Percentiles rank a stretch among this genome's conserved stretches.
These are phyloP conservation scores for Polypedilum vanderplanki DNA, from an alignment of 1,140 invertebrate genomes.

Conservation along the genomic window DNA sequence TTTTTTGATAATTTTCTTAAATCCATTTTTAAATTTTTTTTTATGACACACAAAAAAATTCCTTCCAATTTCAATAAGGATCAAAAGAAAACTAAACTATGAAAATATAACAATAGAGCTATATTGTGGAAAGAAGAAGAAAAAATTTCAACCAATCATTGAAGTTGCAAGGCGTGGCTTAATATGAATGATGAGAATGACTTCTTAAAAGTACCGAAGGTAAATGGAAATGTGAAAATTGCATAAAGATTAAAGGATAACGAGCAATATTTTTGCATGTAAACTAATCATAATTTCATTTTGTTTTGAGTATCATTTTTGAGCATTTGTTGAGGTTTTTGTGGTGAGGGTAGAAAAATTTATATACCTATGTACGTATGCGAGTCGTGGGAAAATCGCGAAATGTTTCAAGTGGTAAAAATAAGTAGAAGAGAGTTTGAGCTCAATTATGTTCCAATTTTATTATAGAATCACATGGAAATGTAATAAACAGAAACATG, in stretches of 20 bases:
- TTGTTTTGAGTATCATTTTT: neutral
- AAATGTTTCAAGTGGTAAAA: neutral
- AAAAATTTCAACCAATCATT: neutral
- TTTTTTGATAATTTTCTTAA: neutral
- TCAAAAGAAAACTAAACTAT: neutral
- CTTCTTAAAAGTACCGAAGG: neutral
- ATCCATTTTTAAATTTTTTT: neutral
- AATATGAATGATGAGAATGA: neutral
- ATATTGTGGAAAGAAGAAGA: neutral
- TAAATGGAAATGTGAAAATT: neutral
- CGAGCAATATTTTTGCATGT: conserved; percentile 2
- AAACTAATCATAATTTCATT: neutral
- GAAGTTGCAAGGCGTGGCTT: neutral
- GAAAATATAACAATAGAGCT: neutral
- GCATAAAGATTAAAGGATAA: conserved; percentile 21
- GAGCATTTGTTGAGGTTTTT: neutral
- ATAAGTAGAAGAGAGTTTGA: neutral
- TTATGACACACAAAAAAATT: neutral
- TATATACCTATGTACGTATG: too few relatives aligned
- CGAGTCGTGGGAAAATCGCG: neutral
- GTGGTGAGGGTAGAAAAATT: neutral
- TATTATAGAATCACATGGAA: neutral
- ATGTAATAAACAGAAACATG: neutral
- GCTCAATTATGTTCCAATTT: conserved; percentile 9
- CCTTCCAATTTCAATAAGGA: neutral